phyloP scores from a whole-genome alignment of 2,113 vertebrate genomes.

The Sclerurus mexicanus region DNA sequence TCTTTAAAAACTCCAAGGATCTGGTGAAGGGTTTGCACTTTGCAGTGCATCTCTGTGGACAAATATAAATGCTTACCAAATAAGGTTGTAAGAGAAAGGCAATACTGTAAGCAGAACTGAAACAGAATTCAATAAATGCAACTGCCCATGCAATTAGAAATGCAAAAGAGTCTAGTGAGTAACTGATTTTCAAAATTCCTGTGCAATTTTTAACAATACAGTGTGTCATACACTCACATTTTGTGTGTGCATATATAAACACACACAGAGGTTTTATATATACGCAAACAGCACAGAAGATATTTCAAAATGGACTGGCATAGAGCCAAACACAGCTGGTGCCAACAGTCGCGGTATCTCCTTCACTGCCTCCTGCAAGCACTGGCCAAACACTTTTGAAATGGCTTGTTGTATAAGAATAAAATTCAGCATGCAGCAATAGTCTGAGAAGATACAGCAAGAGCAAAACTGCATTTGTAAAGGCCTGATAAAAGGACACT shows the following conservation, averaged over 20 bases:
- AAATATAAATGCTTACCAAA: background rate
- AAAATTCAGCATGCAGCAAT: background rate
- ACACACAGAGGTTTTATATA: background rate
- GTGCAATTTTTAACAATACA: background rate
- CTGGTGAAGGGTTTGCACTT: background rate
- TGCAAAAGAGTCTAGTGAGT: background rate
- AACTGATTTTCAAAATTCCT: background rate
- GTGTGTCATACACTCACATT: background rate
- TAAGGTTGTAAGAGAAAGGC: background rate
- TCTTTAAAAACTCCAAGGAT: background rate
- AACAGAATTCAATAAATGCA: background rate
- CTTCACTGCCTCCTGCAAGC: background rate
- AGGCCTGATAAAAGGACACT: constrained; percentile 8
- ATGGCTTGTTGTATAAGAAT: background rate
- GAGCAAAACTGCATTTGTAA: background rate
- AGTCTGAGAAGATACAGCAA: background rate
- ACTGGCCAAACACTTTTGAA: background rate
- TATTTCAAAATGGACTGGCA: background rate
- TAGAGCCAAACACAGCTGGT: background rate
- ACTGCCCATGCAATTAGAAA: background rate
- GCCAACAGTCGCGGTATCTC: background rate
- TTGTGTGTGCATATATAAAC: fast-evolving
- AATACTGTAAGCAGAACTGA: background rate
- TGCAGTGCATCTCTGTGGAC: background rate
- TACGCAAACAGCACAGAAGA: background rate